A percentile compares a stretch with the other conserved stretches of the same genome.
These are phyloP conservation scores for Cephalopachus bancanus DNA, from an alignment of 2,797 vertebrate species.

Conservation along the genomic window DNA sequence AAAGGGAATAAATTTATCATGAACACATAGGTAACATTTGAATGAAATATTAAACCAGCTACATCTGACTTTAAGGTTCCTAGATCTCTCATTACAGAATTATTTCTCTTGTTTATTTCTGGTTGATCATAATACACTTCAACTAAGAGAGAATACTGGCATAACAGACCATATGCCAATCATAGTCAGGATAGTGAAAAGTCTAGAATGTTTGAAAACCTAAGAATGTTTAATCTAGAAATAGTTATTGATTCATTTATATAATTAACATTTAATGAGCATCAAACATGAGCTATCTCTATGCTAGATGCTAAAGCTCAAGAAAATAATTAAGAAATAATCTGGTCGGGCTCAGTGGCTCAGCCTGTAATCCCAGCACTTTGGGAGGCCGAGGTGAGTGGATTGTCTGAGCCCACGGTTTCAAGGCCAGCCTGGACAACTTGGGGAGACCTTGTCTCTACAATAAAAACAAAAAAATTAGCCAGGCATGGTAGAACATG, in stretches of 20 bases:
- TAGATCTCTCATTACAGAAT: neutral
- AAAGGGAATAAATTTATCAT: neutral
- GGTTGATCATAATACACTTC: neutral
- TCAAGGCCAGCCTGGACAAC: too few relatives aligned
- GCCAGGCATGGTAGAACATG: too few relatives aligned
- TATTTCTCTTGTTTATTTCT: slow-evolving; percentile 3
- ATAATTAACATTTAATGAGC: slow-evolving; percentile 7
- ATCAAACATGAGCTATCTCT: neutral
- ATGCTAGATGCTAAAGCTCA: neutral
- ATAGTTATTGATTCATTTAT: slow-evolving; percentile 20
- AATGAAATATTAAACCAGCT: slow-evolving; percentile 1
- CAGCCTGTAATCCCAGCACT: too few relatives aligned
- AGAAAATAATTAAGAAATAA: slow-evolving; percentile 20
- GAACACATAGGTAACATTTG: neutral
- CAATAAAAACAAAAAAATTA: too few relatives aligned
- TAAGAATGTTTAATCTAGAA: slow-evolving; percentile 23
- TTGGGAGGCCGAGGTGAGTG: too few relatives aligned
- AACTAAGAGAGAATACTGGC: neutral
- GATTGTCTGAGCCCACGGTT: too few relatives aligned
- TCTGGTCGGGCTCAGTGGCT: neutral
- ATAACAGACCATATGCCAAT: neutral
- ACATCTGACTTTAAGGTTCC: neutral
- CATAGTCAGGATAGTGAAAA: neutral
- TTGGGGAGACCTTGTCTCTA: too few relatives aligned
- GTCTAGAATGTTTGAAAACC: neutral